These are phyloP conservation scores for Pseudopleuronectes americanus DNA, from an alignment of 2,797 vertebrate genomes.

Conservation along the genomic window DNA sequence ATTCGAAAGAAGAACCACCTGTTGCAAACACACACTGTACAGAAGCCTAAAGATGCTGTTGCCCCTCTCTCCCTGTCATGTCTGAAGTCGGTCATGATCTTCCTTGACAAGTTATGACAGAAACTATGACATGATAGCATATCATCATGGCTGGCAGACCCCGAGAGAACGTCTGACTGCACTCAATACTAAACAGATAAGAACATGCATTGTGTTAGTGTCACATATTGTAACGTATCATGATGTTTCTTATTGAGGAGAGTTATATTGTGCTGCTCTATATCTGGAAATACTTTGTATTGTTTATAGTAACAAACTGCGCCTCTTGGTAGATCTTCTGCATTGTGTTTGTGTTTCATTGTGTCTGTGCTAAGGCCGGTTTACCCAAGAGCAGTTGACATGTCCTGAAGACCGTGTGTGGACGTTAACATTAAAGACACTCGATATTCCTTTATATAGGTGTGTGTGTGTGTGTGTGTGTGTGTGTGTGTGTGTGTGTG, in stretches of 20 bases:
- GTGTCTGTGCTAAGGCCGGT: slow-evolving; percentile 42
- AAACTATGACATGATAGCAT: slow-evolving; percentile 55
- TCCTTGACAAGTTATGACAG: slow-evolving; percentile 66
- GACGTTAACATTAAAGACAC: slow-evolving; percentile 42
- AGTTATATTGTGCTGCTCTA: slow-evolving; percentile 18
- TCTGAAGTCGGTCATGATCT: slow-evolving; percentile 50
- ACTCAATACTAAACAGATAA: slow-evolving; percentile 52
- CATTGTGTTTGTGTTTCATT: slow-evolving; percentile 37
- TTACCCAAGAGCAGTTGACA: slow-evolving; percentile 43
- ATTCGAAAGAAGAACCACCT: neutral
- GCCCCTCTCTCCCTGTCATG: slow-evolving; percentile 21
- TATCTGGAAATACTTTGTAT: slow-evolving; percentile 21
- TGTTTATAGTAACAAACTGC: slow-evolving; percentile 16
- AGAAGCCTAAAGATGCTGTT: slow-evolving; percentile 21
- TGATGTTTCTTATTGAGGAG: slow-evolving; percentile 26
- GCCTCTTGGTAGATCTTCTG: slow-evolving; percentile 25
- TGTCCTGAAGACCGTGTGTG: slow-evolving; percentile 40
- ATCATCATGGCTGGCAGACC: slow-evolving; percentile 38
- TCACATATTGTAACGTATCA: slow-evolving; percentile 15
- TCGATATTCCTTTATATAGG: slow-evolving; percentile 19
- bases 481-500: slow-evolving; percentile 8
- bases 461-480: slow-evolving; percentile 4
- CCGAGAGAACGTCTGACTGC: slow-evolving; percentile 37
- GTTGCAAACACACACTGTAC: slow-evolving; percentile 14
- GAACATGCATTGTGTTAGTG: slow-evolving; percentile 15